phyloP scores from a whole-genome alignment of 2,888 invertebrate genomes.

The Polyommatus iphigenia region DNA sequence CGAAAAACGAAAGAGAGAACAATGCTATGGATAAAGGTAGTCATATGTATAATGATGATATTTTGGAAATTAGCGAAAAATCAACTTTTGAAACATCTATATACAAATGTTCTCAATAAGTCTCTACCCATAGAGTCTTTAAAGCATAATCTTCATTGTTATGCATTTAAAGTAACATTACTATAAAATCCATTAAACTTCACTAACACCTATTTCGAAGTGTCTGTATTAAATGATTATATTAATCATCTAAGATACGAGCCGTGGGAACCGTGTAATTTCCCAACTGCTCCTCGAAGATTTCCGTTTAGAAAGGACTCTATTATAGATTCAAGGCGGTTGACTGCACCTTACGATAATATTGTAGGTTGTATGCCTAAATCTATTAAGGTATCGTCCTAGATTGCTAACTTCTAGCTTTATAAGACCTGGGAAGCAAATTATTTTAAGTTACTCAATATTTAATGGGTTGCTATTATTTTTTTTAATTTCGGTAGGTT shows the following conservation, averaged over 20 bases:
- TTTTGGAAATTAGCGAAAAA: too few relatives aligned
- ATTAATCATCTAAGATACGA: slow-evolving; percentile 18
- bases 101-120: too few relatives aligned
- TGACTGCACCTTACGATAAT: slow-evolving; percentile 42
- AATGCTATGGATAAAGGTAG: too few relatives aligned
- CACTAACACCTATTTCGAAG: neutral
- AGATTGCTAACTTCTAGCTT: neutral
- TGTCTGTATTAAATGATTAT: neutral
- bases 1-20: too few relatives aligned
- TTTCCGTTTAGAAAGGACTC: slow-evolving; percentile 61
- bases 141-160: neutral
- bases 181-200: neutral
- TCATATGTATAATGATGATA: too few relatives aligned
- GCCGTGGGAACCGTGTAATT: slow-evolving; percentile 20
- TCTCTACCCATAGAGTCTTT: too few relatives aligned
- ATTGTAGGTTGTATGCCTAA: slow-evolving; percentile 26
- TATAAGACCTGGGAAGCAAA: neutral
- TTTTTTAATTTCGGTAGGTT: neutral
- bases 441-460: neutral
- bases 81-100: too few relatives aligned
- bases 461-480: neutral
- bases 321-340: slow-evolving; percentile 60
- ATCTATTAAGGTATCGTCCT: slow-evolving; percentile 13
- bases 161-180: neutral
- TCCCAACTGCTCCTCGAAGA: slow-evolving; percentile 35